Evolutionary conservation across 1,140 invertebrate genomes (phyloP).

Genomic region (Drosophila neocordata): DNA sequence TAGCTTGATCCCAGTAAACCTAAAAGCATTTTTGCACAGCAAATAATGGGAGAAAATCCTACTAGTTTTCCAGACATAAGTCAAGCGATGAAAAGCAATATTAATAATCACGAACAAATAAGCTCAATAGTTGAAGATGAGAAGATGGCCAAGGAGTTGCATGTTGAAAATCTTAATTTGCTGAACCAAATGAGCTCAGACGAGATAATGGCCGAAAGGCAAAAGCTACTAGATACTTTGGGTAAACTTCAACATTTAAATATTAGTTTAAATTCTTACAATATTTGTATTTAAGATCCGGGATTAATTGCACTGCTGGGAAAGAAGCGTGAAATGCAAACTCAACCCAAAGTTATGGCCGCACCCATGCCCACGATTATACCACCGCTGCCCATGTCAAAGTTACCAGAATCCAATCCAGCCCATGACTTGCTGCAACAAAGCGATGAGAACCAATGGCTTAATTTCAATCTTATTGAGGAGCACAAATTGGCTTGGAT

Average conservation of each 20-base stretch:
- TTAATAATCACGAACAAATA: conserved; percentile 22
- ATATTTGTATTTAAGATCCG: conserved; percentile 52
- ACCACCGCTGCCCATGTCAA: conserved; percentile 26
- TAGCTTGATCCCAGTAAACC: conserved; percentile 25
- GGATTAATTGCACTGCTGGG: conserved; percentile 84
- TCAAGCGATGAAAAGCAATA: background rate
- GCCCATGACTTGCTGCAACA: conserved; percentile 86
- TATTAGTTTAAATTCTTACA: background rate
- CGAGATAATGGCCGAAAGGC: conserved; percentile 90
- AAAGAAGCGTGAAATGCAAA: conserved; percentile 83
- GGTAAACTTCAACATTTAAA: conserved; percentile 80
- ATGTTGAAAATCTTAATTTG: conserved; percentile 88
- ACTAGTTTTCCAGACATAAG: background rate
- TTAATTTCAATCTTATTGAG: conserved; percentile 92
- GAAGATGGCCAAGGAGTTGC: conserved; percentile 86
- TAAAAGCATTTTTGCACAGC: conserved; percentile 54
- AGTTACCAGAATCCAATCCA: conserved; percentile 61
- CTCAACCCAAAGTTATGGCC: conserved; percentile 7
- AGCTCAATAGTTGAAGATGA: conserved; percentile 85
- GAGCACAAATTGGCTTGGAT: conserved; percentile 94
- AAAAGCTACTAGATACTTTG: conserved; percentile 86
- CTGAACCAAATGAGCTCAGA: conserved; percentile 88
- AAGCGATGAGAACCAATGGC: conserved; percentile 87
- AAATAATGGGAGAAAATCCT: conserved; percentile 16
- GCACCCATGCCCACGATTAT: conserved; percentile 6